Evolutionary conservation across 2,888 invertebrate species (phyloP).

Genomic region (Rhingia campestris): DNA sequence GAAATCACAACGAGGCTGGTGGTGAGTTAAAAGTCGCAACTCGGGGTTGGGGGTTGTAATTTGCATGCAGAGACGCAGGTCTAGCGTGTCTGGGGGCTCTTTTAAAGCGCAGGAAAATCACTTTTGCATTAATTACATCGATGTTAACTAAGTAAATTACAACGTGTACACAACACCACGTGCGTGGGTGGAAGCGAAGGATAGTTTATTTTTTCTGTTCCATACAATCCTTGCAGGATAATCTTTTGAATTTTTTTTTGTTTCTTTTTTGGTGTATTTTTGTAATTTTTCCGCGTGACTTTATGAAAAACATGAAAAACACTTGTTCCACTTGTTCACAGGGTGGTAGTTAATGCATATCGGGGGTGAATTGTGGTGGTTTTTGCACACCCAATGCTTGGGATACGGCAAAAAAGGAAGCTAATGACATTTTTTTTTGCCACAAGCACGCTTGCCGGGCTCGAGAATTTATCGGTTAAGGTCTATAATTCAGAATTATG

Average conservation of each 20-base stretch:
- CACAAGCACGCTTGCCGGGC: conserved; percentile 1
- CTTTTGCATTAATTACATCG: conserved; percentile 64
- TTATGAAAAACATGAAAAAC: conserved; percentile 47
- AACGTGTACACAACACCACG: conserved; percentile 61
- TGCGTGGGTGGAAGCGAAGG: conserved; percentile 15
- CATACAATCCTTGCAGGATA: conserved; percentile 3
- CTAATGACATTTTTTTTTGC: conserved; percentile 39
- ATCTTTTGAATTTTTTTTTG: background rate
- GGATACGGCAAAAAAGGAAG: background rate
- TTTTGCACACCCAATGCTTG: background rate
- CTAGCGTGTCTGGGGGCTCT: conserved; percentile 35
- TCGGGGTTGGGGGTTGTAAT: conserved; percentile 24
- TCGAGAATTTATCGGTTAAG: conserved; percentile 13
- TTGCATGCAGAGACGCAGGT: conserved; percentile 45
- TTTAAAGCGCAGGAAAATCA: conserved; percentile 48
- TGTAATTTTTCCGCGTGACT: conserved; percentile 22
- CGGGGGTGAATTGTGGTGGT: background rate
- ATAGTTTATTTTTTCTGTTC: conserved; percentile 5
- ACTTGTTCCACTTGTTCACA: conserved; percentile 50
- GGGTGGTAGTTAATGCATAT: conserved; percentile 14
- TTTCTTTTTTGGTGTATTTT: conserved; percentile 6
- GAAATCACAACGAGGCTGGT: background rate
- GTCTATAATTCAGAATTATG: conserved; percentile 21
- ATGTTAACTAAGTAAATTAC: conserved; percentile 68
- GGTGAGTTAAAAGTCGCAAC: conserved; percentile 40